These are phyloP conservation scores for Corvus cornix DNA, from an alignment of 2,113 vertebrate species.

Conservation along the genomic window DNA sequence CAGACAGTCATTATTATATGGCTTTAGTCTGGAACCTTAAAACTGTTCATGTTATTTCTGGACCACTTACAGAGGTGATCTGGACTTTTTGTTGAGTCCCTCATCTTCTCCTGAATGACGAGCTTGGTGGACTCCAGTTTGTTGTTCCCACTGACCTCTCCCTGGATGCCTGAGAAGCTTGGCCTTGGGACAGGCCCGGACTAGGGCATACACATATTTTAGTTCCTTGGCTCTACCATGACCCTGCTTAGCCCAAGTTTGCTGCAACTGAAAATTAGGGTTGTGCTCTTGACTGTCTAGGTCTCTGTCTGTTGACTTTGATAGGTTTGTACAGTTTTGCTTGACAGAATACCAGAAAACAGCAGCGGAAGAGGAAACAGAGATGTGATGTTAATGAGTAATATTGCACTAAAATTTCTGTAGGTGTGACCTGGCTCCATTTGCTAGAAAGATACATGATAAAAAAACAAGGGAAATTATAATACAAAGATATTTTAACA, in stretches of 20 bases:
- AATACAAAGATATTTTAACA: not conserved
- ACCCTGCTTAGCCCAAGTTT: not conserved
- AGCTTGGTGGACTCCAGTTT: not conserved
- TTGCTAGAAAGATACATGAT: not conserved
- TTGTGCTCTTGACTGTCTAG: not conserved
- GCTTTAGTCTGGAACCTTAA: not conserved
- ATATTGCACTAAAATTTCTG: not conserved
- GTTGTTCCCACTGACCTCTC: not conserved
- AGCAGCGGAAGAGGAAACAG: not conserved
- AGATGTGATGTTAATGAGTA: not conserved
- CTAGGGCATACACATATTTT: not conserved
- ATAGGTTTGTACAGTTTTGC: not conserved
- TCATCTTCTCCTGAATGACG: not conserved
- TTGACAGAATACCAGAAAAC: not conserved
- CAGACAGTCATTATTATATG: not conserved
- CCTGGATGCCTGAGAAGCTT: not conserved
- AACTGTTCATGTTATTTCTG: not conserved
- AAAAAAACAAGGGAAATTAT: not conserved
- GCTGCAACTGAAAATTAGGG: not conserved
- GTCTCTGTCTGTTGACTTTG: not conserved
- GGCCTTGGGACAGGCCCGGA: not conserved
- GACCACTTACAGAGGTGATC: not conserved
- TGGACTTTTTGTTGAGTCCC: not conserved
- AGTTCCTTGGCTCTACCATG: not conserved
- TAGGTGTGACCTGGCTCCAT: not conserved